phyloP scores from a whole-genome alignment of 2,797 vertebrate genomes.

The Chaetophractus vellerosus region DNA sequence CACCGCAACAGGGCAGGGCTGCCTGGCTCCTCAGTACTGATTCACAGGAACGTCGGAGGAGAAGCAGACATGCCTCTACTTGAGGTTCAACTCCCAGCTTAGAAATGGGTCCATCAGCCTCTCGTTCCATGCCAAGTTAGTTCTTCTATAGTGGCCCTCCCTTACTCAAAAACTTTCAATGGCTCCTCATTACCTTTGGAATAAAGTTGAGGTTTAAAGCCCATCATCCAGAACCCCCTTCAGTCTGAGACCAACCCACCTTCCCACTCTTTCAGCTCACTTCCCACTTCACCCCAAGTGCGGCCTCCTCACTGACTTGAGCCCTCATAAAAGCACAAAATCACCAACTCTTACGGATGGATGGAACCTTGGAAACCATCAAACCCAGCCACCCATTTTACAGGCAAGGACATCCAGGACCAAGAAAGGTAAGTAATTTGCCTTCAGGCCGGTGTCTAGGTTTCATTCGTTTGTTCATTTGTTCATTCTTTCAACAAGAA shows the following conservation, averaged over 20 bases:
- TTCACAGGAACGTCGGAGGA: not conserved
- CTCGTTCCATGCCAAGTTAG: rapidly evolving
- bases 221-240: not conserved
- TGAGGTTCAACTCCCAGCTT: not conserved
- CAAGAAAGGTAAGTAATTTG: not conserved
- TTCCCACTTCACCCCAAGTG: not conserved
- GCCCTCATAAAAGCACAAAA: constrained; percentile 8
- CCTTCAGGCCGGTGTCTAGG: not conserved
- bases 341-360: not conserved
- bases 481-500: not conserved
- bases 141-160: not conserved
- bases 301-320: not conserved
- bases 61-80: not conserved
- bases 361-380: not conserved
- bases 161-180: not conserved
- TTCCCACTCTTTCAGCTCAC: not conserved
- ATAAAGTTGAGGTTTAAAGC: not conserved
- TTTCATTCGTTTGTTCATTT: not conserved
- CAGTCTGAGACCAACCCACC: not conserved
- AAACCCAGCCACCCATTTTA: not conserved
- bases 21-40: not conserved
- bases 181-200: not conserved
- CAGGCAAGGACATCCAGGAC: not conserved
- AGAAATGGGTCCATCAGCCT: not conserved
- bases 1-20: not conserved